These are phyloP conservation scores for Malurus leucopterus DNA, from an alignment of 2,797 vertebrate genomes.

Conservation along the genomic window DNA sequence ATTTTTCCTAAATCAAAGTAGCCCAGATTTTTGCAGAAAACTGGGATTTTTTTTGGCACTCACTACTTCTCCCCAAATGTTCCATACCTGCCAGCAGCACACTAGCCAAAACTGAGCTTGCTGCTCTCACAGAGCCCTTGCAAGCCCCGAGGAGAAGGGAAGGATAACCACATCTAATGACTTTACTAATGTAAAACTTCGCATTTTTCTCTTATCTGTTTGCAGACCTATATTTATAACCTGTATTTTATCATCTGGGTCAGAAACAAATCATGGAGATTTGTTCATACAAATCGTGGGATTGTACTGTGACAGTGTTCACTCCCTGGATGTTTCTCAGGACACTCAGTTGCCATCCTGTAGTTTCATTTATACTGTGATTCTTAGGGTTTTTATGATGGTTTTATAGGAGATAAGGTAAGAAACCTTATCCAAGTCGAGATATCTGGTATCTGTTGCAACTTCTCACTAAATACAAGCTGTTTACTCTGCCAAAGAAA, in stretches of 20 bases:
- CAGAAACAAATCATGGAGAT: background rate
- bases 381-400: background rate
- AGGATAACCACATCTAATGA: background rate
- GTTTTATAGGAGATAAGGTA: background rate
- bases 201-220: background rate
- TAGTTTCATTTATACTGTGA: background rate
- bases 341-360: background rate
- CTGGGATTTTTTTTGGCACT: background rate
- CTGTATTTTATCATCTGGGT: background rate
- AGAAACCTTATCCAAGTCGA: background rate
- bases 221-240: background rate
- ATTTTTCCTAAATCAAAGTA: background rate
- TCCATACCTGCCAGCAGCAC: background rate
- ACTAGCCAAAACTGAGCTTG: background rate
- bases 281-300: too few relatives aligned
- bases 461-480: background rate
- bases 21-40: background rate
- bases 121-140: background rate
- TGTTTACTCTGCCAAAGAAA: background rate
- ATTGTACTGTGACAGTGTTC: accelerated
- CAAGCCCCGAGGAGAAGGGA: background rate
- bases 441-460: background rate
- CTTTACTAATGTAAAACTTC: background rate
- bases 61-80: accelerated
- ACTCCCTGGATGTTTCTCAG: background rate